phyloP scores from a whole-genome alignment of 1,140 invertebrate species.

The Bombus pyrosoma region DNA sequence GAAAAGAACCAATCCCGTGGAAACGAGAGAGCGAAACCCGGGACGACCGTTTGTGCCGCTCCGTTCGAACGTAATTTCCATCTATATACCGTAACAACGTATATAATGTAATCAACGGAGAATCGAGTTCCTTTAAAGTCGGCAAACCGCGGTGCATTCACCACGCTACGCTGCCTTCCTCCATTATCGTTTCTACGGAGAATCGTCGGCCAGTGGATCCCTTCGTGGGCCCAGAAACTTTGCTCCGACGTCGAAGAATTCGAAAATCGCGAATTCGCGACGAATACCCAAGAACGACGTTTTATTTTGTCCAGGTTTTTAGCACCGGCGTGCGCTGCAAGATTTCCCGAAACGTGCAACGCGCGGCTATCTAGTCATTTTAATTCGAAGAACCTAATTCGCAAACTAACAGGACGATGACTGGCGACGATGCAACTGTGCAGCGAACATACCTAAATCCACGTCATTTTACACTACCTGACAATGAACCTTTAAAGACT shows the following conservation, averaged over 20 bases:
- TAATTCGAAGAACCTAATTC: too few relatives aligned
- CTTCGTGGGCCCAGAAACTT: background rate
- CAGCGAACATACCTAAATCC: too few relatives aligned
- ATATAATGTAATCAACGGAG: slow-evolving; percentile 33
- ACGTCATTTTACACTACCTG: too few relatives aligned
- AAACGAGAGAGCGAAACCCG: background rate
- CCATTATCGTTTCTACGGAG: background rate
- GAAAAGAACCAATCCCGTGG: slow-evolving; percentile 38
- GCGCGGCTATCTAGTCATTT: too few relatives aligned
- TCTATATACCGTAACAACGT: slow-evolving; percentile 44
- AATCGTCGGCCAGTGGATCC: too few relatives aligned
- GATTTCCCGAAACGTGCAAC: too few relatives aligned
- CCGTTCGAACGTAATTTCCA: slow-evolving; percentile 36
- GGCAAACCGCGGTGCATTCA: slow-evolving; percentile 5
- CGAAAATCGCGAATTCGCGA: background rate
- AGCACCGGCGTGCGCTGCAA: too few relatives aligned
- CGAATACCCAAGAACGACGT: too few relatives aligned
- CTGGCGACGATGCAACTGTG: too few relatives aligned
- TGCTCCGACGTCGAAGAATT: background rate
- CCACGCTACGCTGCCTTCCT: background rate
- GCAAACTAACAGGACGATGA: too few relatives aligned
- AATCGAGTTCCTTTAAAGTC: slow-evolving; percentile 27
- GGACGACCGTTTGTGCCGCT: slow-evolving; percentile 3
- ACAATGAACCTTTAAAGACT: too few relatives aligned
- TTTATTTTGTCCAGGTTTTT: too few relatives aligned